Base-by-base conservation (phyloP, 2,888 invertebrate species). In the Archips xylosteana region DNA sequence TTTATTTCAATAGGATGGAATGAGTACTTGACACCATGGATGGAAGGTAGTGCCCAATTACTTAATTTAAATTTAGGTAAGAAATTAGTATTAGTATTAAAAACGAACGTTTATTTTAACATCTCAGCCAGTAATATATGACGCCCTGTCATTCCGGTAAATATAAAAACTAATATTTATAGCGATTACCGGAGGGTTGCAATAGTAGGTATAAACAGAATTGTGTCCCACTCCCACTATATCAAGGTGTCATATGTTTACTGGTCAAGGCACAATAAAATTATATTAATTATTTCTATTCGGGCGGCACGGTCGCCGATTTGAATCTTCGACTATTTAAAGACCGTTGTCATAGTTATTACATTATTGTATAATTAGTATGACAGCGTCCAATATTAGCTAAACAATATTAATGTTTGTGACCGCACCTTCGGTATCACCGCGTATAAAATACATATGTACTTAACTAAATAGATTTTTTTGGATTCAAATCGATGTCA, bases 1-100 rank as follows among this genome's bases (percentile, higher is more conserved):
- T 73, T 73, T 73, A 73, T 73, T 73, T 42, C 34, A 67, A 49
- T 32, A 69, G 47, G 34, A 59, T 39, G 64, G 34, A 63, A 63
- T 68, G 47, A 68, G 62, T 47, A 57, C 47, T 47, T 36, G 32
- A 47, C 34, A 67, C 34, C 45, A 15, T 15, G 45, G n/a, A 59
- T 45, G 60, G 47, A 60, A 60, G 45, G n/a, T 47, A 39, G 13
- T 12, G n/a, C 36, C 49, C 51, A 36, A 51, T 63, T 63, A 54
- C 54, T 23, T 54, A 54, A 54, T 54, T 54, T 54, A 54, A 54
- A 54, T 54, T 23, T 54, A 13, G n/a, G 49, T 13, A n/a, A 6
- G 8, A 51, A 54, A n/a, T 49, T n/a, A n/a, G 49, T 49, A n/a
- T 49, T 49, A 13, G 49, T 49, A 13, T 49, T n/a, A 6, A n/a